Evolutionary conservation across 2,888 invertebrate species (phyloP).

Genomic region (Myopa tessellatipennis): DNA sequence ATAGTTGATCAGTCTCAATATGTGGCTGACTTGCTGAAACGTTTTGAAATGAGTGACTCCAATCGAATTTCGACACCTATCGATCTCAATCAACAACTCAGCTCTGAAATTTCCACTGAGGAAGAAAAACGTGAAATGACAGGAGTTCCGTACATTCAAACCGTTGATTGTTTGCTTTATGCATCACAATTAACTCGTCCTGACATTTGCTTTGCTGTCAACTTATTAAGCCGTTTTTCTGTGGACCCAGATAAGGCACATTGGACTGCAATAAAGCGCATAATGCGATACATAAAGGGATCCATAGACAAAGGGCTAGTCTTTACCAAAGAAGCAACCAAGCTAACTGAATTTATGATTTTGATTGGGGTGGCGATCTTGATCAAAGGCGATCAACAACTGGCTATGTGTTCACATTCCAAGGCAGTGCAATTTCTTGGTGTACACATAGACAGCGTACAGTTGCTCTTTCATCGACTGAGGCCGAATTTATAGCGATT

Average conservation of each 20-base stretch:
- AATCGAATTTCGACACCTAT: conserved; percentile 43
- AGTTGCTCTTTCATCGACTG: conserved; percentile 33
- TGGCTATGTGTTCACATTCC: conserved; percentile 31
- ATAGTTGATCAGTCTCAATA: conserved; percentile 41
- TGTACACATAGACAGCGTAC: conserved; percentile 25
- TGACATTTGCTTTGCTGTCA: too few relatives aligned
- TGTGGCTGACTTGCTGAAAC: conserved; percentile 38
- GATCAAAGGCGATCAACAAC: conserved; percentile 35
- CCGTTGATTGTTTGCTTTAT: conserved; percentile 42
- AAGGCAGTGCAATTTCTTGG: conserved; percentile 30
- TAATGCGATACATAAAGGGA: conserved; percentile 42
- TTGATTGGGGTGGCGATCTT: conserved; percentile 43
- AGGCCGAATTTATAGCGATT: conserved; percentile 38
- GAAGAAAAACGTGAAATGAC: conserved; percentile 42
- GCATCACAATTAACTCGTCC: conserved; percentile 37
- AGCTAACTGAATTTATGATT: conserved; percentile 40
- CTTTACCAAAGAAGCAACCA: conserved; percentile 9
- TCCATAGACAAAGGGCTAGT: conserved; percentile 9
- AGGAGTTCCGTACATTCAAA: conserved; percentile 46
- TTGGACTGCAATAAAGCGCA: conserved; percentile 39
- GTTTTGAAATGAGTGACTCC: conserved; percentile 43
- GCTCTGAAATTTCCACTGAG: conserved; percentile 40
- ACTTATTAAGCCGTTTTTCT: too few relatives aligned
- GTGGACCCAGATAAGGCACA: too few relatives aligned
- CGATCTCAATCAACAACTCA: conserved; percentile 44